Base-by-base conservation (phyloP, 2,888 invertebrate species). In the Vesta saturnalis region DNA sequence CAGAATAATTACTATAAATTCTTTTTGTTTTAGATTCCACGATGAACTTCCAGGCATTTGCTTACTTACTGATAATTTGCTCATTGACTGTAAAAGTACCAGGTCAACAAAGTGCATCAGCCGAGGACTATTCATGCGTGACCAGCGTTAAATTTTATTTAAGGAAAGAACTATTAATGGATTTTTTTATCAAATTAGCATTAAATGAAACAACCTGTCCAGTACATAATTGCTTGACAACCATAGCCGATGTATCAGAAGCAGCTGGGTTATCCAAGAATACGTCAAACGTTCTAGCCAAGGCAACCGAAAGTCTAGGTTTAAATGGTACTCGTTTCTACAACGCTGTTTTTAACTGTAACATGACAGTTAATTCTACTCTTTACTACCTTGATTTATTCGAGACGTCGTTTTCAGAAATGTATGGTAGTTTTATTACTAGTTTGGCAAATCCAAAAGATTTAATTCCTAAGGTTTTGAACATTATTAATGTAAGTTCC, bases 401-500 rank as follows among this genome's bases (percentile, higher is more conserved):
- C 14, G 54, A 43, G 19, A 16, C 47, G 0, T 67, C 60, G 0
- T 54, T 70, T 19, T 57, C 57, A 1, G 67, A 64, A 52, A 59
- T 70, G 43, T 70, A 70, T 19, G 60, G 67, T 12, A 52, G 54
- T 6, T 68, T 74, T 14, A 57, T 67, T 15, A 21, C 14, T 12
- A 55, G 54, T 19, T 30, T 74, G 16, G 14, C 54, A 0, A 49
- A 58, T 39, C 62, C 62, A 0, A 52, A 22, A 35, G 61, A 66
- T 56, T 63, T 56, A 0, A 54, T 62, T 8, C 64, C 47, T 3
- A 60, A 60, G 12, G 68, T 72, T 12, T 19, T 71, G 43, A 49
- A 35, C 6, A 23, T 18, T 8, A 54, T 74, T 16, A 64, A 68
- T n/a, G 70, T 72, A 30, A 66, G 68, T 23, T 46, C 47, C 10